Base-by-base conservation (phyloP, 2,888 invertebrate species). In the Caradrina clavipalpis region DNA sequence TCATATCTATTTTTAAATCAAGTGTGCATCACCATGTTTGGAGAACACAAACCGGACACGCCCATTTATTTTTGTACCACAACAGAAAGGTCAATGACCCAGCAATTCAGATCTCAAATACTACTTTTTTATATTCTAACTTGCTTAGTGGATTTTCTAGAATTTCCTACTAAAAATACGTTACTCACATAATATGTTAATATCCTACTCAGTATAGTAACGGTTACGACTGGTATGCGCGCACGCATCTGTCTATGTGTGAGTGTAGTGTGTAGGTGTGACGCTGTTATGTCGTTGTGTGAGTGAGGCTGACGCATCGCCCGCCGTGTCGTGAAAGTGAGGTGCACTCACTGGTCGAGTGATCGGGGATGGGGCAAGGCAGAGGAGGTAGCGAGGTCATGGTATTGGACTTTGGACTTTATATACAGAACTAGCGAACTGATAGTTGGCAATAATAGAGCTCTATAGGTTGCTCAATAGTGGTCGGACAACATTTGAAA, bases 311-410 rank as follows among this genome's bases (percentile, higher is more conserved):
- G 81, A 84, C 86, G 86, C 85, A 84, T 84, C 84, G 78, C 47
- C 62, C 84, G 78, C 47, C 62, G 58, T 62, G 73, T 73, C 82
- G 90, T 84, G 91, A 90, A 90, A 90, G 90, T 86, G 86, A 81
- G 82, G 72, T 68, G 74, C 89, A 91, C 89, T 91, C 87, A 87
- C 71, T 49, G 74, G 56, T 57, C 67, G 90, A 87, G 89, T 92
- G 91, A 88, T 84, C 79, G 69, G 73, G 68, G 31, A n/a, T 15
- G 80, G 77, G 17, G 8, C 13, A 62, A 81, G 78, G 59, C 69
- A 87, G 62, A 84, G 84, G 90, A 86, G 60, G n/a, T 21, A 64
- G 77, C 75, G 73, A 78, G 71, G 75, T 76, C 76, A 68, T 8
- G 45, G 17, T 0, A 2, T 10, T 59, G 53, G 62, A 74, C 64